Evolutionary conservation across 2,797 vertebrate species (phyloP).

Genomic region (Pantherophis vulpinus): DNA sequence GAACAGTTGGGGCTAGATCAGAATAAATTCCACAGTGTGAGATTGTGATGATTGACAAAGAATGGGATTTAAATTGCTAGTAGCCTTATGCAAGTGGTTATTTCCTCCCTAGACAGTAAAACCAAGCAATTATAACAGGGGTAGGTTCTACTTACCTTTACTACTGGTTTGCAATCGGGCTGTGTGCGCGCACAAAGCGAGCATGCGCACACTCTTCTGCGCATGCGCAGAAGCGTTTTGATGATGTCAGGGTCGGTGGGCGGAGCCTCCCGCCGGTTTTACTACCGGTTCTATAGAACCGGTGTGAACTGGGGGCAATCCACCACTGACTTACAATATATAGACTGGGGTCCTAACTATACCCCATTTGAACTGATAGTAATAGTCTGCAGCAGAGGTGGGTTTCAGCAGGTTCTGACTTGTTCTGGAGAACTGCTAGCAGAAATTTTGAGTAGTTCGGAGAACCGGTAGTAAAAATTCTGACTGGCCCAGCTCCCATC

Average conservation of each 20-base stretch:
- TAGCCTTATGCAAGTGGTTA: background rate
- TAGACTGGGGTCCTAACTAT: background rate
- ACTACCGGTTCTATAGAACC: too few species aligned
- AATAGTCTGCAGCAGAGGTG: background rate
- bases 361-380: background rate
- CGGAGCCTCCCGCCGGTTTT: too few species aligned
- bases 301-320: too few species aligned
- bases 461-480: too few species aligned
- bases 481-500: too few species aligned
- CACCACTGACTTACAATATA: background rate
- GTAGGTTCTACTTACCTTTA: too few species aligned
- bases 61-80: background rate
- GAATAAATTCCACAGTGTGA: background rate
- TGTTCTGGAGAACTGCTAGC: too few species aligned
- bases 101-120: background rate
- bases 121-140: background rate
- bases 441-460: too few species aligned
- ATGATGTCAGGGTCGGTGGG: too few species aligned
- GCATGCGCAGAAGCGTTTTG: too few species aligned
- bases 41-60: background rate
- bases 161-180: too few species aligned
- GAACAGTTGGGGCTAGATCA: background rate
- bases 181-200: rapidly evolving
- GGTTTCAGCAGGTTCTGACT: too few species aligned
- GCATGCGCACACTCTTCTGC: rapidly evolving